Evolutionary conservation across 2,797 vertebrate genomes (phyloP).

Genomic region (Salmo trutta): DNA sequence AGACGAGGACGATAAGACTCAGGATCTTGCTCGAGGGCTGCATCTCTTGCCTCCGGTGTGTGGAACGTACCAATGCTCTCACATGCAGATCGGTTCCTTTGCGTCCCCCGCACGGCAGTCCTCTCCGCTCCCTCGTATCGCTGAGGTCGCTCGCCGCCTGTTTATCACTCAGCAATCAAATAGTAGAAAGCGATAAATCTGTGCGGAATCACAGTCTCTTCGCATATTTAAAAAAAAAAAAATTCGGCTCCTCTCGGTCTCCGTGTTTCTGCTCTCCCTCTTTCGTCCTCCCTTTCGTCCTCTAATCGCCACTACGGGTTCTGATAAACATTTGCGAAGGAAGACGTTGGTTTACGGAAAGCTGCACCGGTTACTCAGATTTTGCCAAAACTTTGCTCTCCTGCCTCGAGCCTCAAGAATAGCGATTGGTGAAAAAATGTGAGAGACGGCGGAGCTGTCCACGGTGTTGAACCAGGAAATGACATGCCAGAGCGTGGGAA

Average conservation of each 20-base stretch:
- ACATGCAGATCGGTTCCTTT: slow-evolving; percentile 80
- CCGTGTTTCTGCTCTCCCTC: slow-evolving; percentile 28
- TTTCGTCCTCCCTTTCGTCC: slow-evolving; percentile 25
- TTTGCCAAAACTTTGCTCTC: slow-evolving; percentile 85
- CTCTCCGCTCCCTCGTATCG: slow-evolving; percentile 50
- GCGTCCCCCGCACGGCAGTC: slow-evolving; percentile 63
- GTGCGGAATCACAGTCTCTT: slow-evolving; percentile 76
- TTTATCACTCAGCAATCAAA: slow-evolving; percentile 75
- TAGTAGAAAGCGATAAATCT: slow-evolving; percentile 74
- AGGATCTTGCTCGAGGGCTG: slow-evolving; percentile 90
- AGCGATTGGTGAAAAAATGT: slow-evolving; percentile 52
- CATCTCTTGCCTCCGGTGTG: slow-evolving; percentile 86
- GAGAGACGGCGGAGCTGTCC: slow-evolving; percentile 70
- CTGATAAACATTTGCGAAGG: slow-evolving; percentile 45
- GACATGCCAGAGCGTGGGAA: slow-evolving; percentile 85
- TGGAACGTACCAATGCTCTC: slow-evolving; percentile 75
- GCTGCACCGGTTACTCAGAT: slow-evolving; percentile 42
- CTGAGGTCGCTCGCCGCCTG: slow-evolving; percentile 40
- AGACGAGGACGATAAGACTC: slow-evolving; percentile 89
- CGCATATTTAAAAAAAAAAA: slow-evolving; percentile 69
- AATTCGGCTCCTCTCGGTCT: slow-evolving; percentile 57
- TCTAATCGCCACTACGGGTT: slow-evolving; percentile 45
- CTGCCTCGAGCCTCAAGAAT: slow-evolving; percentile 68
- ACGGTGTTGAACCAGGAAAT: slow-evolving; percentile 83
- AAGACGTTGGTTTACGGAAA: slow-evolving; percentile 27